phyloP scores from a whole-genome alignment of 1,140 invertebrate species.

The Diorhabda elongata region DNA sequence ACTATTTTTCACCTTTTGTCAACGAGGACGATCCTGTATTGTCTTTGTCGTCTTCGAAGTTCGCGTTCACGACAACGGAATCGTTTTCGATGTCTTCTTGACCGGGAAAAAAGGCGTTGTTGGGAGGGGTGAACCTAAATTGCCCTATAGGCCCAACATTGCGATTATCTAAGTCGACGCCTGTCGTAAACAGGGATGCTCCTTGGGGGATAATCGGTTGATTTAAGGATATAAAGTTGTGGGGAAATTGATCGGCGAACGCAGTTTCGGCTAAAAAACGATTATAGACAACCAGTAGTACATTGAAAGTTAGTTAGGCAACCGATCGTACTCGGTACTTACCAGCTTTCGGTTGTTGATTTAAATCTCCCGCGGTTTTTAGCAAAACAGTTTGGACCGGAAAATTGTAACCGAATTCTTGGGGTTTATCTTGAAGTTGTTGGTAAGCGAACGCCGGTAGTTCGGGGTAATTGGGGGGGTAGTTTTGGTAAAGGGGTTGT shows the following conservation, averaged over 20 bases:
- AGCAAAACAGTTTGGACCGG: conserved; percentile 21
- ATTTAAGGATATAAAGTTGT: conserved; percentile 8
- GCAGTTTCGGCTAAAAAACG: no score
- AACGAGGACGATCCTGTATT: not conserved
- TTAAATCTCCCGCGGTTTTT: not conserved
- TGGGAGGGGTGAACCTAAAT: conserved; percentile 23
- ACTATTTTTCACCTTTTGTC: not conserved
- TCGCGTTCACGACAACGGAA: conserved; percentile 35
- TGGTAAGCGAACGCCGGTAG: conserved; percentile 21
- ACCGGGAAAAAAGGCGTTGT: conserved; percentile 17
- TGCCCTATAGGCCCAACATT: conserved; percentile 22
- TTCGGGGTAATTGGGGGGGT: conserved; percentile 28
- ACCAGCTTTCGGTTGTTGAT: not conserved
- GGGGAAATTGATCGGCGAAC: not conserved
- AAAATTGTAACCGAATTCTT: conserved; percentile 6
- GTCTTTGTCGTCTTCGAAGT: conserved; percentile 24
- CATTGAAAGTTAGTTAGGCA: no score
- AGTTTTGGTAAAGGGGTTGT: conserved; percentile 37
- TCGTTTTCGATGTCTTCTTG: conserved; percentile 35
- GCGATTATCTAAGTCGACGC: not conserved
- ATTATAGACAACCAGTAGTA: no score
- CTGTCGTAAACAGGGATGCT: conserved; percentile 4
- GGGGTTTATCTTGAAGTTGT: conserved; percentile 2
- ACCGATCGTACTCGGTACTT: not conserved
- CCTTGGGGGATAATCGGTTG: not conserved